phyloP scores from a whole-genome alignment of 2,113 vertebrate genomes.

The Eclectus roratus region DNA sequence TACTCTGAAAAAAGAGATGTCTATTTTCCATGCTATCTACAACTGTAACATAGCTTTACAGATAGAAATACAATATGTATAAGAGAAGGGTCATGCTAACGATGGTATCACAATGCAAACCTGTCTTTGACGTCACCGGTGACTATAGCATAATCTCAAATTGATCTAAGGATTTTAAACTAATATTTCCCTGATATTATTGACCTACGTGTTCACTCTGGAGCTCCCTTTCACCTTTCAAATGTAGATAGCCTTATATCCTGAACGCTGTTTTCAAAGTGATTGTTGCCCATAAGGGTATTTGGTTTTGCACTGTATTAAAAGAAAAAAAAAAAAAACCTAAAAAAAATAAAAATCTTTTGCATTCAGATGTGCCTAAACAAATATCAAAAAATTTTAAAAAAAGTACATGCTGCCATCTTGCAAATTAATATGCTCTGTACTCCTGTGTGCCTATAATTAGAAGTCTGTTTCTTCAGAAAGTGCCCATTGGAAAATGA shows the following conservation, averaged over 20 bases:
- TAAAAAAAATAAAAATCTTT: slow-evolving; percentile 18
- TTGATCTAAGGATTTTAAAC: slow-evolving; percentile 31
- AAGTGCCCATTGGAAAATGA: slow-evolving; percentile 63
- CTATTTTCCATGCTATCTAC: slow-evolving; percentile 13
- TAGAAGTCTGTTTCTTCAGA: slow-evolving; percentile 51
- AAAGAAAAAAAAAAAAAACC: background rate
- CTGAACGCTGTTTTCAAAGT: slow-evolving; percentile 49
- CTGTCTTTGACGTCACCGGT: slow-evolving; percentile 1
- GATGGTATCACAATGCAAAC: background rate
- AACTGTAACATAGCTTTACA: background rate
- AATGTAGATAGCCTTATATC: slow-evolving; percentile 46
- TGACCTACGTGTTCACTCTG: background rate
- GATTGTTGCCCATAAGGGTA: slow-evolving; percentile 58
- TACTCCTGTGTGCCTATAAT: slow-evolving; percentile 68
- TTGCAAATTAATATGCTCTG: slow-evolving; percentile 59
- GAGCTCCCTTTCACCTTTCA: slow-evolving; percentile 15
- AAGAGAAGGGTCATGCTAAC: background rate
- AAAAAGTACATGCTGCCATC: slow-evolving; percentile 69
- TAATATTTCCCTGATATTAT: slow-evolving; percentile 11
- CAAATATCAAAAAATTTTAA: background rate
- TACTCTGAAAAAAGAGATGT: background rate
- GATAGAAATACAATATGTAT: background rate
- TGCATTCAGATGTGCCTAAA: slow-evolving; percentile 78
- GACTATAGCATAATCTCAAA: background rate
- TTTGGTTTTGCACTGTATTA: slow-evolving; percentile 73